Evolutionary conservation across 2,113 vertebrate genomes (phyloP).

Genomic region (Grammomys dolichurus): DNA sequence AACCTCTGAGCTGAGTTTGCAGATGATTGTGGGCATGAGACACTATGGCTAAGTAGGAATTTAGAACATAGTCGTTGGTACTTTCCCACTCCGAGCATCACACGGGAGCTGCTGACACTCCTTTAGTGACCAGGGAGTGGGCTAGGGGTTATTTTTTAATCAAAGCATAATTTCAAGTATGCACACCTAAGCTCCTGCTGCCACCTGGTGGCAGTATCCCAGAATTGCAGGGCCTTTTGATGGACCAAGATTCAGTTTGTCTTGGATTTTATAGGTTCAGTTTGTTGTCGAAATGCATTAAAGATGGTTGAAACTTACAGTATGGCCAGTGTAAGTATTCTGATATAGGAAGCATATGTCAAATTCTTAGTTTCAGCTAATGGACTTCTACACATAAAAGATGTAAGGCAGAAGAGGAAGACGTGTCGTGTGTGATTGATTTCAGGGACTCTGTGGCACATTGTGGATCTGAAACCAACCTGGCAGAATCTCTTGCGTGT

Average conservation of each 20-base stretch:
- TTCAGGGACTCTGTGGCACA: neutral
- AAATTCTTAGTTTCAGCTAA: neutral
- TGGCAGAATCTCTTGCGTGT: neutral
- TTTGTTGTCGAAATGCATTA: neutral
- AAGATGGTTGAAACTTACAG: neutral
- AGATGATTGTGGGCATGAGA: neutral
- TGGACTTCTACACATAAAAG: neutral
- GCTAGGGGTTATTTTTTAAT: neutral
- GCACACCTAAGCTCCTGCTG: neutral
- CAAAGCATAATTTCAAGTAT: neutral
- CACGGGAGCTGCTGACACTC: neutral
- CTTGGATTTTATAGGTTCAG: neutral
- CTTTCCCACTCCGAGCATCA: neutral
- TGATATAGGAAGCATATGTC: neutral
- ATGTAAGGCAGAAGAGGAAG: neutral
- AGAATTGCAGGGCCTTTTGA: neutral
- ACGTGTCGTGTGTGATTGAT: neutral
- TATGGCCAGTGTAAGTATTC: neutral
- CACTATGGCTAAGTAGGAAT: neutral
- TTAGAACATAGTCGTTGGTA: neutral
- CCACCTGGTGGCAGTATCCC: slow-evolving; percentile 53
- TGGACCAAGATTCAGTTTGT: neutral
- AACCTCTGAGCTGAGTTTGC: neutral
- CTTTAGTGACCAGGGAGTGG: neutral
- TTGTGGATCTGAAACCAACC: neutral